Percentiles rank a stretch among this genome's conserved stretches.
Conservation (phyloP, 30 jellyfish, hydroid and myxozoan genomes). For the Cassiopea xamachana region DNA sequence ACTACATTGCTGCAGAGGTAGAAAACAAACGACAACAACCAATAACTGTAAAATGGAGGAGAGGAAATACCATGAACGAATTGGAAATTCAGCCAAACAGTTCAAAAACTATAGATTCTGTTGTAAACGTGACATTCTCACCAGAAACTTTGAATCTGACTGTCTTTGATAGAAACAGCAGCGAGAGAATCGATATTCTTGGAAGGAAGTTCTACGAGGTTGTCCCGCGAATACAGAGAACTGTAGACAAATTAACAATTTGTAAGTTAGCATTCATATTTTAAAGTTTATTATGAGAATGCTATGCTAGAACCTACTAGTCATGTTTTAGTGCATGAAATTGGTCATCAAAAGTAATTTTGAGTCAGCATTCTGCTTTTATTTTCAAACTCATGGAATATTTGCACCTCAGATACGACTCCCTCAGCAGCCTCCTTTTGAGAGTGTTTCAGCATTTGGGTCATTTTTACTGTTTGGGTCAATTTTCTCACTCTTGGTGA, state of each 20-base stretch:
- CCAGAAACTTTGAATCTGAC: not conserved
- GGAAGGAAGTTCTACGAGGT: not conserved
- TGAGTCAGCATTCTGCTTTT: too few species aligned
- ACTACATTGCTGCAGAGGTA: not conserved
- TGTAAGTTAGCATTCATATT: not conserved
- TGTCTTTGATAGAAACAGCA: conserved; percentile 22
- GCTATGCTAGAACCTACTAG: not conserved
- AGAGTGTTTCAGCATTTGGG: too few species aligned
- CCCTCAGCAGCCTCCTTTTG: too few species aligned
- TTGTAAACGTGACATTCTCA: not conserved
- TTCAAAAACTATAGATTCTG: not conserved
- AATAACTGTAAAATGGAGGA: conserved; percentile 2
- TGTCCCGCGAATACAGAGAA: conserved; percentile 11
- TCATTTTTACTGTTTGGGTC: too few species aligned
- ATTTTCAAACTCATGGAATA: too few species aligned
- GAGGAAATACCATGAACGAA: not conserved
- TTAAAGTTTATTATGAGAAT: not conserved
- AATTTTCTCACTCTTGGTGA: too few species aligned
- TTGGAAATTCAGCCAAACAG: not conserved
- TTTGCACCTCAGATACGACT: too few species aligned
- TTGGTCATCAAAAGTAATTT: too few species aligned
- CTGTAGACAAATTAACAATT: not conserved
- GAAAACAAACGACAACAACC: not conserved
- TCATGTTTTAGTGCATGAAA: too few species aligned
- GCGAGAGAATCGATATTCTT: not conserved